Base-by-base conservation (phyloP, 2,113 vertebrate species). In the Elephas maximus region DNA sequence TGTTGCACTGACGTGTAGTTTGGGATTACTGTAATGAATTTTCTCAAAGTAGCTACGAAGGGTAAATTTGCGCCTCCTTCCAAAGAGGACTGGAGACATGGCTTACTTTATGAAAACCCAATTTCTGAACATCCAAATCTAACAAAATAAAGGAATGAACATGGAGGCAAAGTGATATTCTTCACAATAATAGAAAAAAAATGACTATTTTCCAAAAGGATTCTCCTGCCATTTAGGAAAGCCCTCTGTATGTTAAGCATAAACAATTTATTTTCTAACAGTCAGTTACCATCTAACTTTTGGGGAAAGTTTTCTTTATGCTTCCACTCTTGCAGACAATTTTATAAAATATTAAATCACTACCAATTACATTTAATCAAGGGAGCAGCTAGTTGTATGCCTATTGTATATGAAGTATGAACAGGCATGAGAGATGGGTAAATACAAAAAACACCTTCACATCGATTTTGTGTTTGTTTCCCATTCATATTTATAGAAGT, bases 341-440 rank as follows among this genome's bases (percentile, higher is more conserved):
- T 90, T 88, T 93, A 71, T 93, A 65, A 88, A 85, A 88, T 81
- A 93, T 28, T 78, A 80, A 96, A 48, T 95, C 73, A 76, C 37
- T 69, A 88, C 7, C 30, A 53, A 88, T 90, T 92, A 60, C 37
- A 63, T 88, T 77, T 80, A 79, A 79, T 76, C 6, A 2, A 1
- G 20, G 45, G 48, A 63, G 33, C 74, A 17, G 51, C 44, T 81
- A 63, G 15, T 60, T n/a, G 3, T 81, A 57, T 80, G 30, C 81
- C 51, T 65, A 79, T 85, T 73, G 14, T 82, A 51, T 90, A 33
- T 62, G 63, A 82, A 85, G 18, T 82, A 45, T 48, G 90, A 78
- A 71, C 44, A 69, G 65, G 5, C 26, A 26, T 45, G 18, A 71
- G 33, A 77, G 14, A 26, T 69, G 71, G 10, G 37, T 80, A 93